These are phyloP conservation scores for Epicauta chinensis DNA, from an alignment of 1,140 invertebrate species.

Conservation along the genomic window DNA sequence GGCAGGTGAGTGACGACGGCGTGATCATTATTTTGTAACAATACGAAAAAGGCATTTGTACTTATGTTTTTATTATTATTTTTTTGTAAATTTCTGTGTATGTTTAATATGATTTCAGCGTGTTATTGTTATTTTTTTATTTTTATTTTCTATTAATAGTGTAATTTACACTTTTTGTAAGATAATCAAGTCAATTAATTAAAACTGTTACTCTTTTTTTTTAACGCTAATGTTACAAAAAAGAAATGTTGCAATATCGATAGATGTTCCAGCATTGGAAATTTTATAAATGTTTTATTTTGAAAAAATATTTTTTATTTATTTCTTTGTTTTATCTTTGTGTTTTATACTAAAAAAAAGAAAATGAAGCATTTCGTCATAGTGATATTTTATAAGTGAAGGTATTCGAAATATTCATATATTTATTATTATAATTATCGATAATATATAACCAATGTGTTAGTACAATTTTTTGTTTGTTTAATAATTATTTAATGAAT, in stretches of 20 bases:
- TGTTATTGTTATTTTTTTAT: constrained; percentile 29
- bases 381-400: constrained; percentile 16
- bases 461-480: constrained; percentile 28
- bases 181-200: constrained; percentile 33
- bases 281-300: no score
- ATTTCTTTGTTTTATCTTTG: constrained; percentile 11
- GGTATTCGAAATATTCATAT: constrained; percentile 20
- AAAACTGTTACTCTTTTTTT: constrained; percentile 24
- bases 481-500: constrained; percentile 8
- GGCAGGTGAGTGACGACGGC: no score
- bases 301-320: constrained; percentile 2
- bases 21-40: no score
- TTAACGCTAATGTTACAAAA: constrained; percentile 8
- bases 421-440: constrained; percentile 14
- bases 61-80: constrained; percentile 18
- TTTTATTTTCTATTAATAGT: constrained; percentile 18
- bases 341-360: constrained; percentile 6
- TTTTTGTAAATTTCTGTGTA: constrained; percentile 21
- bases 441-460: constrained; percentile 24
- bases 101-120: constrained; percentile 7
- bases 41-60: constrained; percentile 9
- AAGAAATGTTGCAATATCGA: no score
- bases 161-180: constrained; percentile 22
- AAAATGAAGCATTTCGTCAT: constrained; percentile 7
- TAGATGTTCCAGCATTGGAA: no score